phyloP scores from a whole-genome alignment of 1,140 invertebrate genomes.

The Panagrolaimus sp. region DNA sequence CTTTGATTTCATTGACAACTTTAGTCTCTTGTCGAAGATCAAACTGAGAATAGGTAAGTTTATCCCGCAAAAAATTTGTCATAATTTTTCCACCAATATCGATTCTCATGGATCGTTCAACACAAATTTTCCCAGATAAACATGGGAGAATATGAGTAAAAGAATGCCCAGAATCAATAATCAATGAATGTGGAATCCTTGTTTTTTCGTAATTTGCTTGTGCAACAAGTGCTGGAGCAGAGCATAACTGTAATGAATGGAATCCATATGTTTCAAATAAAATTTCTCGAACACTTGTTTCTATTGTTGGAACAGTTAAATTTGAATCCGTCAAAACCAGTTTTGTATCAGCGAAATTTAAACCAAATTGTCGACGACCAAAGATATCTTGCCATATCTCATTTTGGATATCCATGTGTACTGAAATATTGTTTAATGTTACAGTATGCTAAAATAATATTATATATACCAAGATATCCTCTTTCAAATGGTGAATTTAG shows the following conservation, averaged over 20 bases:
- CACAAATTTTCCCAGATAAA: constrained; percentile 69
- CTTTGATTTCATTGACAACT: constrained; percentile 65
- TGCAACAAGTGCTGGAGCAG: constrained; percentile 36
- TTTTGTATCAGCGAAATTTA: constrained; percentile 66
- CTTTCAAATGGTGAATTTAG: constrained; percentile 90
- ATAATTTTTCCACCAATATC: constrained; percentile 93
- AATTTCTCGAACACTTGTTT: constrained; percentile 87
- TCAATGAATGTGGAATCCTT: constrained; percentile 69
- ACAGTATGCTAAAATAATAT: no score
- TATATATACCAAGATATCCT: constrained; percentile 60
- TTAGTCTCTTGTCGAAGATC: constrained; percentile 79
- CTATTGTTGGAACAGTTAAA: constrained; percentile 84
- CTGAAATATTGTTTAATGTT: no score
- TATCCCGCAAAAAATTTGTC: constrained; percentile 95
- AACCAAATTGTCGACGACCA: constrained; percentile 76
- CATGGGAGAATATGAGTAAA: constrained; percentile 91
- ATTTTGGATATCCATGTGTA: constrained; percentile 92
- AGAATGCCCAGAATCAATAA: constrained; percentile 89
- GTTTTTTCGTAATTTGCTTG: constrained; percentile 17
- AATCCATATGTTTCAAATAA: constrained; percentile 97
- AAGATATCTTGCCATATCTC: constrained; percentile 93
- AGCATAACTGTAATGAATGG: constrained; percentile 67
- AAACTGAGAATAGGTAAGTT: constrained; percentile 89
- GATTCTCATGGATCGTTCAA: constrained; percentile 63
- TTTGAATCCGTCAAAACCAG: constrained; percentile 87